Evolutionary conservation across 92 coral and sea anemone genomes (phyloP).

Genomic region (Scolanthus callimorphus): DNA sequence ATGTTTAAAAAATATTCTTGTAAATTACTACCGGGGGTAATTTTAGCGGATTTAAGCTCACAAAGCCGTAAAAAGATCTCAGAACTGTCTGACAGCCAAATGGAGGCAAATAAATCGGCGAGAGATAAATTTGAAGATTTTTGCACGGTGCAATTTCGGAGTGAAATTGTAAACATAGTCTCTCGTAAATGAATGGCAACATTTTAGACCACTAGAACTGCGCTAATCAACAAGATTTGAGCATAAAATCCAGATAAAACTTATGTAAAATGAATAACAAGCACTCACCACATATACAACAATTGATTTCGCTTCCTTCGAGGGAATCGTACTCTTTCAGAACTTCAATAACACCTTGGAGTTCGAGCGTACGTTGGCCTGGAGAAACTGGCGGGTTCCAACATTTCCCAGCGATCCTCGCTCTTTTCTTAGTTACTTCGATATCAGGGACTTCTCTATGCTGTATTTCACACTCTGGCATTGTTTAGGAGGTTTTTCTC

Average conservation of each 20-base stretch:
- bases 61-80: too few relatives aligned
- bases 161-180: slow-evolving; percentile 51
- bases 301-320: slow-evolving; percentile 94
- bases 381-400: slow-evolving; percentile 67
- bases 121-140: too few relatives aligned
- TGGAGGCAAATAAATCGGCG: too few relatives aligned
- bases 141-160: too few relatives aligned
- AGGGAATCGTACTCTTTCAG: slow-evolving; percentile 90
- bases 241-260: not conserved
- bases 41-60: not conserved
- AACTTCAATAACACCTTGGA: slow-evolving; percentile 97
- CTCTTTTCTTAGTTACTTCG: slow-evolving; percentile 73
- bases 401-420: slow-evolving; percentile 75
- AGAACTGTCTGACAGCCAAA: too few relatives aligned
- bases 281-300: slow-evolving; percentile 97
- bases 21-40: slow-evolving; percentile 34
- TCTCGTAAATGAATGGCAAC: slow-evolving; percentile 38
- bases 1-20: slow-evolving; percentile 52
- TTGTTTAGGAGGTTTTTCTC: slow-evolving; percentile 8
- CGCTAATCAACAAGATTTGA: slow-evolving; percentile 8
- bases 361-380: slow-evolving; percentile 78
- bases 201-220: slow-evolving; percentile 11
- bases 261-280: not conserved
- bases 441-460: slow-evolving; percentile 59
- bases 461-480: slow-evolving; percentile 78